Base-by-base conservation (phyloP, 2,888 invertebrate genomes). In the Callimorpha dominula region DNA sequence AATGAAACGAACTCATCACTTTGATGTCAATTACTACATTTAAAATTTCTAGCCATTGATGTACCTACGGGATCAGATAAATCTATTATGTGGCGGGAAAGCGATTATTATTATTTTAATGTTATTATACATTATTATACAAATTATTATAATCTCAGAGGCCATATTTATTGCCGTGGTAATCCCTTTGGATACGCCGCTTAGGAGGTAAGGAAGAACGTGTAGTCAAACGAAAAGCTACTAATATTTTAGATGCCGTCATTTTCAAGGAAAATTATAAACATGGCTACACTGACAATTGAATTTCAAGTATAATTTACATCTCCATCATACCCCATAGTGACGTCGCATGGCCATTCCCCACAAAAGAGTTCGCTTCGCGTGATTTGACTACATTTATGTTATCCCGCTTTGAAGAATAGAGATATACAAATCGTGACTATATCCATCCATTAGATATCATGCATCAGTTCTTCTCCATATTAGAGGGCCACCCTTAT, bases 61-160 rank as follows among this genome's bases (percentile, higher is more conserved):
- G 90, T 81, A 90, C 31, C 31, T 31, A 1, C 87, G 86, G 83
- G 80, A 74, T 77, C 83, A 90, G 92, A 93, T 94, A 94, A 94
- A 94, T 94, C 94, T 94, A 94, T 95, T 94, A 94, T 85, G 86
- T 84, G 88, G 86, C 87, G 90, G 88, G 87, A 90, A 86, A 84
- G 83, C 83, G 85, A 87, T 90, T 91, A 93, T 93, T 92, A 93
- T 94, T 94, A 94, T 93, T 92, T 90, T 93, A 93, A 94, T 94
- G 92, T 93, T 94, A 94, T 93, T 93, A 94, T 93, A 92, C 92
- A 92, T 92, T 93, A 93, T 93, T 93, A 94, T 94, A 94, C 92
- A 94, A 93, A 94, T 95, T 94, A 93, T 94, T 89, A 93, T 94
- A 94, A 94, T 94, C 94, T 93, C 89, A 85, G 86, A 90, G 87